Base-by-base conservation (phyloP, 2,113 vertebrate species). In the Tonatia bakeri region DNA sequence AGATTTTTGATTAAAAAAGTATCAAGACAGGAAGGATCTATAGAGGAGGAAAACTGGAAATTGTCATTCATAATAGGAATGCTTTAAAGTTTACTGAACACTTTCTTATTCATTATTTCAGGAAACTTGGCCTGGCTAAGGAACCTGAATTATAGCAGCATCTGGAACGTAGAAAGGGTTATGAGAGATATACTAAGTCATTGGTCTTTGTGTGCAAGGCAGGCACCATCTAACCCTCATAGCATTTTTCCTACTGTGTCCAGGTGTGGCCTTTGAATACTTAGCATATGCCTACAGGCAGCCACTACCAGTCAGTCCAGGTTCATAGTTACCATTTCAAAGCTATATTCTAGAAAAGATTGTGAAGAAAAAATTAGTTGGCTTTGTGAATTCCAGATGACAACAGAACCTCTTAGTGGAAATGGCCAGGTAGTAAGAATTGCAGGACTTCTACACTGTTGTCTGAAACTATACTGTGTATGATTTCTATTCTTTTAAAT, bases 1-100 rank as follows among this genome's bases (percentile, higher is more conserved):
- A 56, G 56, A 83, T 72, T 90, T 90, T 96, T 95, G 22, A 84
- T 87, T 95, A 19, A 87, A 77, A 73, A 88, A 61, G 5, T 84
- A 4, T 87, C 24, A 59, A 70, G 31, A 56, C 31, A 79, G 24
- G 61, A 81, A 96, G 6, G 43, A 47, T 64, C 33, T 90, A 47
- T 56, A 76, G 38, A 93, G 89, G 67, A 47, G 16, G 9, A 33
- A 83, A 83, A 90, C 38, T 79, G 67, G 45, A 92, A 93, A 70
- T 70, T 90, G 70, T 61, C 85, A 52, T 84, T 95, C 43, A 59
- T 59, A 79, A 45, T 72, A 61, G 31, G 64, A 94, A 72, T 38
- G 47, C 20, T 70, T 88, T 77, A 59, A 85, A 86, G 31, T 45
- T 94, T 73, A 83, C 19, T 72, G 52, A 54, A 47, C 31, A 52